These are phyloP conservation scores for Meandrusa payeni DNA, from an alignment of 2,888 invertebrate species.

Conservation along the genomic window DNA sequence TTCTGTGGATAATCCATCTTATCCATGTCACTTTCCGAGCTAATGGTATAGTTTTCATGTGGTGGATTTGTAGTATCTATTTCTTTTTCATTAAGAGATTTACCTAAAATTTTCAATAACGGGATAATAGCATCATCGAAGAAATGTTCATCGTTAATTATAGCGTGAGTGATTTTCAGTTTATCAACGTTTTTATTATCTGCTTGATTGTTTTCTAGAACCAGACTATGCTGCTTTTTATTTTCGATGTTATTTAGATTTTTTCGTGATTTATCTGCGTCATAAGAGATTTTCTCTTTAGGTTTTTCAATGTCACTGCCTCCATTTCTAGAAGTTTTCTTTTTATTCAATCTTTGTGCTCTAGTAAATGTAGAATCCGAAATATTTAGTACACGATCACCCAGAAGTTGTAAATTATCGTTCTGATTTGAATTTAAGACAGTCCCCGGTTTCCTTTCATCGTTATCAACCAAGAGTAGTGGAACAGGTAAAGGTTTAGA, in stretches of 20 bases:
- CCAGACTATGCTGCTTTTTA: not conserved
- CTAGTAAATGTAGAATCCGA: not conserved
- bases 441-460: not conserved
- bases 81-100: not conserved
- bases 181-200: constrained; percentile 4
- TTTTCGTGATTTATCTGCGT: not conserved
- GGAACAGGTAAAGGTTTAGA: constrained; percentile 5
- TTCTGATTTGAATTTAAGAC: not conserved
- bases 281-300: too few species aligned
- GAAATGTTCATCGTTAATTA: not conserved
- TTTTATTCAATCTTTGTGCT: constrained; percentile 15
- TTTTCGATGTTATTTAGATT: not conserved
- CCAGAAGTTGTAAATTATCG: not conserved
- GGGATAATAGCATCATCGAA: not conserved
- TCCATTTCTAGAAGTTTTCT: constrained; percentile 3
- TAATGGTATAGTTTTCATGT: not conserved
- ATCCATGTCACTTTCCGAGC: too few species aligned
- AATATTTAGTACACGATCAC: not conserved
- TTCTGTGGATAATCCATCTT: too few species aligned
- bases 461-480: not conserved
- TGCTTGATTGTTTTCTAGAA: constrained; percentile 1
- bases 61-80: not conserved
- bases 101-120: constrained; percentile 7
- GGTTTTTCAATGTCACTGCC: not conserved
- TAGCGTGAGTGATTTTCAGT: too few species aligned